These are phyloP conservation scores for Drosophila pseudotalamancana DNA, from an alignment of 2,888 invertebrate species.

Conservation along the genomic window DNA sequence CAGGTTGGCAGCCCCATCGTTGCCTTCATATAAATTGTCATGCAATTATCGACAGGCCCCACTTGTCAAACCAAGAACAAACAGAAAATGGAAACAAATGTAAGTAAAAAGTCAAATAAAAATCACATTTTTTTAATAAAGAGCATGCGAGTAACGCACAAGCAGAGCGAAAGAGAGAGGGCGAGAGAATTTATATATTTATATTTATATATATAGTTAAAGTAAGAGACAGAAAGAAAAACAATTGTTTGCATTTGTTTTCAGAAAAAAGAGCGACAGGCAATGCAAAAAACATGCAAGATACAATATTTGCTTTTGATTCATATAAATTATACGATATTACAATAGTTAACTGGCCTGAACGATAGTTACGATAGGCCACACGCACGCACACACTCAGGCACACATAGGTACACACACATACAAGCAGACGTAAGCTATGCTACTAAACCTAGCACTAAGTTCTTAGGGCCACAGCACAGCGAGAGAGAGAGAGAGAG, in stretches of 20 bases:
- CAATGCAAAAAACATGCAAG: conserved; percentile 70
- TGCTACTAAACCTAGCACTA: conserved; percentile 69
- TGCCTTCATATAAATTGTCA: conserved; percentile 26
- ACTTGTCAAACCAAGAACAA: conserved; percentile 34
- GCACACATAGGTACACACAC: conserved; percentile 27
- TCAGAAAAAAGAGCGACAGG: conserved; percentile 42
- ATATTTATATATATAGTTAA: not conserved
- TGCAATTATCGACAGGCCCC: conserved; percentile 35
- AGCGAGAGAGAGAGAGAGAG: conserved; percentile 37
- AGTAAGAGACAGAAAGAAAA: conserved; percentile 9
- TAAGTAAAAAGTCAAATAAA: conserved; percentile 7
- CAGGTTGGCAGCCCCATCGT: conserved; percentile 27
- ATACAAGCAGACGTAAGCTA: conserved; percentile 44
- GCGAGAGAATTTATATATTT: not conserved
- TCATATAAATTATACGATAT: conserved; percentile 38
- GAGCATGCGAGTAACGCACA: conserved; percentile 63
- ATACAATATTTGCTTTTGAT: conserved; percentile 39
- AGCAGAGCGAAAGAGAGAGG: conserved; percentile 16
- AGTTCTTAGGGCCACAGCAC: conserved; percentile 68
- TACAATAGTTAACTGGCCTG: conserved; percentile 29
- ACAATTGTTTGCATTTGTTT: conserved; percentile 36
- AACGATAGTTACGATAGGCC: conserved; percentile 45
- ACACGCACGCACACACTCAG: conserved; percentile 14
- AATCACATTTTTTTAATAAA: conserved; percentile 47
- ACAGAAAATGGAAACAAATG: conserved; percentile 16